Percentiles rank a stretch among this genome's conserved stretches.
phyloP scores from a whole-genome alignment of 2,797 vertebrate genomes.

The Rhabdophis nuchalis region DNA sequence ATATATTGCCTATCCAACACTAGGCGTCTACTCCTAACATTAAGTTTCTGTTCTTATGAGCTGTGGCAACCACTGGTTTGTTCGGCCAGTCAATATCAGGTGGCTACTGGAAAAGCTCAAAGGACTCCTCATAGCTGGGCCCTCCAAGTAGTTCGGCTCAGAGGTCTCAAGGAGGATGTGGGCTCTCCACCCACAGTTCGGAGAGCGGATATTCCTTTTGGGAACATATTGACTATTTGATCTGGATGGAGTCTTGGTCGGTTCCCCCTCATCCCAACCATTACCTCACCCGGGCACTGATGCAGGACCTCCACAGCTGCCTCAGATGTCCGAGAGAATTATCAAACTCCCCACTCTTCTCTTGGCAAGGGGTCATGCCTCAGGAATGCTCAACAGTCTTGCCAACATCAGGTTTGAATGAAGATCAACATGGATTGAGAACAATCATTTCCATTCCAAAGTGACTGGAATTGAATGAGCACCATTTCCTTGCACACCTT shows the following conservation, averaged over 20 bases:
- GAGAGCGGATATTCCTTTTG: background rate
- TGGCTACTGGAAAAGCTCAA: background rate
- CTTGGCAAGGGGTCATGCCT: background rate
- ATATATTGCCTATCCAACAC: too few relatives aligned
- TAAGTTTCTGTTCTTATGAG: background rate
- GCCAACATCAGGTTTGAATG: background rate
- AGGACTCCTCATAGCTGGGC: background rate
- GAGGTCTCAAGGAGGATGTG: background rate
- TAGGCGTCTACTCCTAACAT: too few relatives aligned
- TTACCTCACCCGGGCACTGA: background rate
- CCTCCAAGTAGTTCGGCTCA: background rate
- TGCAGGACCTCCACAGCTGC: background rate
- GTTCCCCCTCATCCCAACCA: background rate
- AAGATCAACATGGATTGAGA: background rate
- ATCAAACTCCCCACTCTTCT: background rate
- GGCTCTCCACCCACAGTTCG: background rate
- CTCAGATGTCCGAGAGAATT: background rate
- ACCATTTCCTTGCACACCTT: background rate
- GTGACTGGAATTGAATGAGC: background rate
- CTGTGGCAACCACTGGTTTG: background rate
- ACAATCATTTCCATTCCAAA: background rate
- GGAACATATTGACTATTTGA: background rate
- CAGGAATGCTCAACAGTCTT: background rate
- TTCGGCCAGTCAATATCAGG: background rate
- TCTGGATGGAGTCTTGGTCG: background rate